Evolutionary conservation across 2,888 invertebrate species (phyloP).

Genomic region (Hermaeophaga mercurialis): DNA sequence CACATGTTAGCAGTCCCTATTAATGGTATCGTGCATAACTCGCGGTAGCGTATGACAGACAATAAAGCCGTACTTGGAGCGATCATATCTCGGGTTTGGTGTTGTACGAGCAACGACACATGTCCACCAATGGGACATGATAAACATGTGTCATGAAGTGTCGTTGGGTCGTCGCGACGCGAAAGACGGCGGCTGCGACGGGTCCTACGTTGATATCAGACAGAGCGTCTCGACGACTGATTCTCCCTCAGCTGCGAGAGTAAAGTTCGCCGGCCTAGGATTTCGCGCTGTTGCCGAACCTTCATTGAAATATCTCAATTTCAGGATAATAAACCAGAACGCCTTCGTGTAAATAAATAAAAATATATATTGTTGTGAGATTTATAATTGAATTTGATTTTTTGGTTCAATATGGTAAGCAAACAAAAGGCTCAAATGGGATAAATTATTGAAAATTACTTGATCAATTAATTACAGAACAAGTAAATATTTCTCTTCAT

Average conservation of each 20-base stretch:
- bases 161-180: constrained; percentile 29
- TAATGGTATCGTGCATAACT: constrained; percentile 5
- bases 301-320: too few species aligned
- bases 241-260: constrained; percentile 24
- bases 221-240: constrained; percentile 39
- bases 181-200: constrained; percentile 33
- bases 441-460: too few species aligned
- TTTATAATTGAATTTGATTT: too few species aligned
- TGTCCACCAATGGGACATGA: constrained; percentile 39
- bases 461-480: too few species aligned
- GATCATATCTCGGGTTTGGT: constrained; percentile 4
- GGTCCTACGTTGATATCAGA: constrained; percentile 23
- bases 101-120: constrained; percentile 20
- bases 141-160: constrained; percentile 47
- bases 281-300: constrained; percentile 45
- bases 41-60: constrained; percentile 6
- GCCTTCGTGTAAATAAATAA: too few species aligned
- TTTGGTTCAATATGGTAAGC: too few species aligned
- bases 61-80: neutral
- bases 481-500: too few species aligned
- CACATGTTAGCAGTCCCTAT: constrained; percentile 5
- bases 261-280: constrained; percentile 42
- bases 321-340: too few species aligned
- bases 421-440: too few species aligned
- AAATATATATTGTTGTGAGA: too few species aligned